Conservation (phyloP, 2,113 vertebrate genomes). For the Poeciliopsis turrubarensis region DNA sequence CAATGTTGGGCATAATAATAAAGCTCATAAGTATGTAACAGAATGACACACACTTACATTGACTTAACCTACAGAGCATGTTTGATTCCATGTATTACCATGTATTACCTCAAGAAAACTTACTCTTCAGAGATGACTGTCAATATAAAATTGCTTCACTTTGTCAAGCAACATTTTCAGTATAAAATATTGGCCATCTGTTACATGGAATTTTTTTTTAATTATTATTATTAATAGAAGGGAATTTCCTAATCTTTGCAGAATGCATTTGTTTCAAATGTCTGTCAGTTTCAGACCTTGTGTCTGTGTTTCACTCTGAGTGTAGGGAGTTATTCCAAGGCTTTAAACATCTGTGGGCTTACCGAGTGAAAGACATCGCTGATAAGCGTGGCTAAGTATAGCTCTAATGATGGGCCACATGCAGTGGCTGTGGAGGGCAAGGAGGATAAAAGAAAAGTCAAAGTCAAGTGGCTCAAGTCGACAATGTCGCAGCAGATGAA, state of each 20-base stretch:
- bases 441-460: slow-evolving; percentile 63
- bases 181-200: background rate
- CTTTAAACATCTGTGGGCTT: slow-evolving; percentile 54
- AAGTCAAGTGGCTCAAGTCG: slow-evolving; percentile 32
- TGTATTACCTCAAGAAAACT: background rate
- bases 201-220: background rate
- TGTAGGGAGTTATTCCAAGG: slow-evolving; percentile 48
- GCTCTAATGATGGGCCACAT: slow-evolving; percentile 59
- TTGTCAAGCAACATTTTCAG: background rate
- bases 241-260: slow-evolving; percentile 16
- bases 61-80: too few species aligned
- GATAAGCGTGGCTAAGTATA: slow-evolving; percentile 70
- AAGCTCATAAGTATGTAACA: background rate
- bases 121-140: too few species aligned
- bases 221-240: background rate
- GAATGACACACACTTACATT: background rate
- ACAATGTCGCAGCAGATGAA: slow-evolving; percentile 14
- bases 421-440: slow-evolving; percentile 40
- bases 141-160: background rate
- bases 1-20: background rate
- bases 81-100: too few species aligned
- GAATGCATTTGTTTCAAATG: background rate
- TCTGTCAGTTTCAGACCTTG: slow-evolving; percentile 10
- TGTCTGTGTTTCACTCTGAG: slow-evolving; percentile 10
- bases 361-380: slow-evolving; percentile 43